These are phyloP conservation scores for Dendrophyllia cribrosa DNA, from an alignment of 64 coral and sea anemone genomes.

Conservation along the genomic window DNA sequence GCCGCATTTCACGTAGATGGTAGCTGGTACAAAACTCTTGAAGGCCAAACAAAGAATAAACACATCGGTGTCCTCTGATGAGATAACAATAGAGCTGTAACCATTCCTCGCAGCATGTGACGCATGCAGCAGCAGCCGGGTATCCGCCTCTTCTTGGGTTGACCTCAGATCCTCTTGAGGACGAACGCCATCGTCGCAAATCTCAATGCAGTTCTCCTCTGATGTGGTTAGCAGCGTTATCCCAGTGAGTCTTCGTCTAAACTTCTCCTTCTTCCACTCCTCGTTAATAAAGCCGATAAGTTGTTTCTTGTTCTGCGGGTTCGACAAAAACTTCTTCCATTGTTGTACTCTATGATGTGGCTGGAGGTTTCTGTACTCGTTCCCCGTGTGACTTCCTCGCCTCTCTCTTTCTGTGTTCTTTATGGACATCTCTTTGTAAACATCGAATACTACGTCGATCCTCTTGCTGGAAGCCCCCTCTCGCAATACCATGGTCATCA, in stretches of 20 bases:
- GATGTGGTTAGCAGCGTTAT: slow-evolving; percentile 22
- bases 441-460: slow-evolving; percentile 70
- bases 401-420: slow-evolving; percentile 67
- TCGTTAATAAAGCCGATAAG: slow-evolving; percentile 28
- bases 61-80: slow-evolving; percentile 70
- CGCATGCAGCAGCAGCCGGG: slow-evolving; percentile 38
- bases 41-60: slow-evolving; percentile 60
- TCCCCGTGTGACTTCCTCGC: slow-evolving; percentile 32
- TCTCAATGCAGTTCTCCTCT: slow-evolving; percentile 25
- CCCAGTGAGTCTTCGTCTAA: slow-evolving; percentile 1
- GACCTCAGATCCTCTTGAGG: slow-evolving; percentile 7
- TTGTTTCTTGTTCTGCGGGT: slow-evolving; percentile 55
- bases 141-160: slow-evolving; percentile 62
- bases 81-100: slow-evolving; percentile 7
- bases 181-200: neutral
- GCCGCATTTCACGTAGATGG: slow-evolving; percentile 52
- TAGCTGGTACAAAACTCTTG: slow-evolving; percentile 44
- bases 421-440: slow-evolving; percentile 61
- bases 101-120: slow-evolving; percentile 23
- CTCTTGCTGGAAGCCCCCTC: slow-evolving; percentile 16
- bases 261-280: slow-evolving; percentile 52
- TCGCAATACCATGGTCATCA: slow-evolving; percentile 9
- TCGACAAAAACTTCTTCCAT: slow-evolving; percentile 42
- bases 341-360: slow-evolving; percentile 49
- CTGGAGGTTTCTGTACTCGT: slow-evolving; percentile 58